phyloP scores from a whole-genome alignment of 2,797 vertebrate genomes.

The Momotus momota region DNA sequence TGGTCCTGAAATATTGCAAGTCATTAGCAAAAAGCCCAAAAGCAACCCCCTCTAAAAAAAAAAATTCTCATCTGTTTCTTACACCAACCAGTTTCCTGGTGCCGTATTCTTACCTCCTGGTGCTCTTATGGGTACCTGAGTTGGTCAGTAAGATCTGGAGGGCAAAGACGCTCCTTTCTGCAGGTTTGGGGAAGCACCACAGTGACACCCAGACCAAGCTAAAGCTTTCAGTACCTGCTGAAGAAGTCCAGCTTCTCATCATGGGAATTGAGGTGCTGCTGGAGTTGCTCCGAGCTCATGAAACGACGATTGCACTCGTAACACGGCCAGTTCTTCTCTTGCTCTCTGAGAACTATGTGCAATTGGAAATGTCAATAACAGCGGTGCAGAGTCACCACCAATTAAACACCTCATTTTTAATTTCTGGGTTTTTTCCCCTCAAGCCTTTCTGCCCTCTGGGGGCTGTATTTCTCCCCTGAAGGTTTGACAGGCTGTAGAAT shows the following conservation, averaged over 20 bases:
- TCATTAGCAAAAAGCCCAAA: not conserved
- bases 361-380: slow-evolving; percentile 20
- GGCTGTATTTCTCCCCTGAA: not conserved
- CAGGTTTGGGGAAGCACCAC: not conserved
- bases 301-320: slow-evolving; percentile 97
- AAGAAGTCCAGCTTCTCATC: slow-evolving; percentile 94
- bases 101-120: not conserved
- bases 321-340: slow-evolving; percentile 99
- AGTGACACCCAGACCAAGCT: not conserved
- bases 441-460: not conserved
- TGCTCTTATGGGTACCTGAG: not conserved
- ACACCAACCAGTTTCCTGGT: not conserved
- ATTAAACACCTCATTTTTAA: not conserved
- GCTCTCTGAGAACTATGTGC: slow-evolving; percentile 90
- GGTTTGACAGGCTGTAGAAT: not conserved
- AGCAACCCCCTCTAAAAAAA: not conserved
- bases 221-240: slow-evolving; percentile 82
- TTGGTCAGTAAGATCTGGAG: not conserved
- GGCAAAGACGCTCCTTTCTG: not conserved
- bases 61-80: not conserved
- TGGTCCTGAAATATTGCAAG: not conserved
- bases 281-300: slow-evolving; percentile 95
- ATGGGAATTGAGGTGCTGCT: slow-evolving; percentile 97
- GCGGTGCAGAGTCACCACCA: not conserved
- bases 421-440: not conserved